Base-by-base conservation (phyloP, 2,888 invertebrate genomes). In the Ommatoiulus sabulosus region DNA sequence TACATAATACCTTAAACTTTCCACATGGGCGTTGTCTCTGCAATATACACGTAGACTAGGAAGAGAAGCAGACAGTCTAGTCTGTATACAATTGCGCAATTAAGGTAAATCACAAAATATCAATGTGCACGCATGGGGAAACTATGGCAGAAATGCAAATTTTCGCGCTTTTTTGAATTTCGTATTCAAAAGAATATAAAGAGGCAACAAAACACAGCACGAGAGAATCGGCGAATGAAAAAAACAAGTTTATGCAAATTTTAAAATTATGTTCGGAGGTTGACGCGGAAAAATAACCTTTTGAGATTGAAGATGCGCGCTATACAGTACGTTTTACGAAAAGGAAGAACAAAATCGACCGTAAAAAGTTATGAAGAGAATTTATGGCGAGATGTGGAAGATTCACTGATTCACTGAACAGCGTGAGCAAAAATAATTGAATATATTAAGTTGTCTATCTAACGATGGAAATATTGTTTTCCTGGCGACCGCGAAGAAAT, bases 271-370 rank as follows among this genome's bases (percentile, higher is more conserved):
- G 72, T 72, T 24, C 72, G 72, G 20, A 24, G 72, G 72, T 72
- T 24, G 72, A 20, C 72, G n/a, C 72, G 24, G 24, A 72, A 72
- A 24, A 72, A 72, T 72, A 72, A 20, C 12, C 52, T 24, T 72
- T 72, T 8, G 24, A 72, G 24, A 72, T 72, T 35, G 35, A 35
- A 35, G 35, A 35, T 35, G 35, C 35, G 35, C 35, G 35, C 35
- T 72, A 72, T 72, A n/a, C 63, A 72, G 72, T 72, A 72, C 72
- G 24, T 63, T 63, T 20, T 72, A 20, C 20, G 24, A 24, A 72
- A 52, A 52, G 15, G 72, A 20, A 24, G 24, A 17, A 17, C 3
- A 15, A 72, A 72, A 72, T 72, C 72, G 72, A 72, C 24, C 8
- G 72, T 6, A 20, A 20, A 20, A 63, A 72, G 72, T 72, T 24